phyloP scores from a whole-genome alignment of 2,888 invertebrate genomes.

The Chymomyza caudatula region DNA sequence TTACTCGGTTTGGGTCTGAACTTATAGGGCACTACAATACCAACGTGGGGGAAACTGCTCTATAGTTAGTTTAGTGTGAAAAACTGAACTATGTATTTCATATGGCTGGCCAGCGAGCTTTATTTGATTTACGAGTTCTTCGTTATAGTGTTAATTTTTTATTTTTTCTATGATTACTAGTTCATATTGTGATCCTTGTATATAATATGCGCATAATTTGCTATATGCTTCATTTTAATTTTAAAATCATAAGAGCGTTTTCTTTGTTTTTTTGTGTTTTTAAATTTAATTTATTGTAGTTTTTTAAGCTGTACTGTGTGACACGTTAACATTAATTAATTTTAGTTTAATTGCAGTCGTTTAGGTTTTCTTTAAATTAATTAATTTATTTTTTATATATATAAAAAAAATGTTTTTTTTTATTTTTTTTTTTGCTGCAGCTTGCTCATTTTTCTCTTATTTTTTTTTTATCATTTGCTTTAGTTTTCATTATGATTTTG shows the following conservation, averaged over 20 bases:
- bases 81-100: background rate
- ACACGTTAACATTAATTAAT: conserved; percentile 23
- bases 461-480: conserved; percentile 18
- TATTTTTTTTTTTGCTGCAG: background rate
- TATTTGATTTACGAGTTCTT: conserved; percentile 11
- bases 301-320: conserved; percentile 5
- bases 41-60: background rate
- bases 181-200: background rate
- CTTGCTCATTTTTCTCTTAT: conserved; percentile 5
- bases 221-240: background rate
- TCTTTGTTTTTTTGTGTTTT: conserved; percentile 28
- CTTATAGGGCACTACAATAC: background rate
- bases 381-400: conserved; percentile 3
- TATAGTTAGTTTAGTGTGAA: background rate
- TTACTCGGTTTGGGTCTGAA: background rate
- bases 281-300: background rate
- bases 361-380: conserved; percentile 11
- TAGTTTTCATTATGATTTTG: background rate
- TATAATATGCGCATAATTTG: background rate
- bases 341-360: conserved; percentile 51
- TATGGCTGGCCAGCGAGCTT: conserved; percentile 1
- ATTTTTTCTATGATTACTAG: background rate
- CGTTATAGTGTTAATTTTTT: background rate
- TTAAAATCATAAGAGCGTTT: conserved; percentile 69
- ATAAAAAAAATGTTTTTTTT: background rate